These are phyloP conservation scores for Zeus faber DNA, from an alignment of 2,113 vertebrate species.

Conservation along the genomic window DNA sequence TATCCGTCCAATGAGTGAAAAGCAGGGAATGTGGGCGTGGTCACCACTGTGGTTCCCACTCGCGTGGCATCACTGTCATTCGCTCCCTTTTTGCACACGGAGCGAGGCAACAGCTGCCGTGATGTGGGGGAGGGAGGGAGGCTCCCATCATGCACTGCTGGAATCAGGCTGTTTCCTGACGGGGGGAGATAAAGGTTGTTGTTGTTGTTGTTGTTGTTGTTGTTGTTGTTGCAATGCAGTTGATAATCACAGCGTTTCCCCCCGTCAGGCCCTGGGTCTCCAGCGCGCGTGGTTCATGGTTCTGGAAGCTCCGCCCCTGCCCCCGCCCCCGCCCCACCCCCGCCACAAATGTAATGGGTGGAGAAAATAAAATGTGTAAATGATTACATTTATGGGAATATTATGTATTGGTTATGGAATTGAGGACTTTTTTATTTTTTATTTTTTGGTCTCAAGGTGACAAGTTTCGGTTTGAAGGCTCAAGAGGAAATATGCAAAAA, in stretches of 20 bases:
- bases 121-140: slow-evolving; percentile 30
- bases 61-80: slow-evolving; percentile 39
- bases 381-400: slow-evolving; percentile 24
- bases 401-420: slow-evolving; percentile 33
- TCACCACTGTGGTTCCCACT: too few relatives aligned
- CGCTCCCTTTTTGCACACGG: slow-evolving; percentile 62
- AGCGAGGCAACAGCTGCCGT: slow-evolving; percentile 43
- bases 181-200: slow-evolving; percentile 18
- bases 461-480: slow-evolving; percentile 30
- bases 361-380: slow-evolving; percentile 18
- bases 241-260: slow-evolving; percentile 73
- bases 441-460: slow-evolving; percentile 7
- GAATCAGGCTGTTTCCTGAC: slow-evolving; percentile 18
- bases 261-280: slow-evolving; percentile 16
- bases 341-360: not conserved
- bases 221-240: slow-evolving; percentile 62
- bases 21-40: too few relatives aligned
- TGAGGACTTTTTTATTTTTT: slow-evolving; percentile 1
- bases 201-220: slow-evolving; percentile 33
- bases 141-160: slow-evolving; percentile 31
- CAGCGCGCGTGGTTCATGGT: not conserved
- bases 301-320: not conserved
- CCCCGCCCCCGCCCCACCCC: not conserved
- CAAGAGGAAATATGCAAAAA: slow-evolving; percentile 66
- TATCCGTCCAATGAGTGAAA: too few relatives aligned